Evolutionary conservation across 2,888 invertebrate species (phyloP).

Genomic region (Schizotus pectinicornis): DNA sequence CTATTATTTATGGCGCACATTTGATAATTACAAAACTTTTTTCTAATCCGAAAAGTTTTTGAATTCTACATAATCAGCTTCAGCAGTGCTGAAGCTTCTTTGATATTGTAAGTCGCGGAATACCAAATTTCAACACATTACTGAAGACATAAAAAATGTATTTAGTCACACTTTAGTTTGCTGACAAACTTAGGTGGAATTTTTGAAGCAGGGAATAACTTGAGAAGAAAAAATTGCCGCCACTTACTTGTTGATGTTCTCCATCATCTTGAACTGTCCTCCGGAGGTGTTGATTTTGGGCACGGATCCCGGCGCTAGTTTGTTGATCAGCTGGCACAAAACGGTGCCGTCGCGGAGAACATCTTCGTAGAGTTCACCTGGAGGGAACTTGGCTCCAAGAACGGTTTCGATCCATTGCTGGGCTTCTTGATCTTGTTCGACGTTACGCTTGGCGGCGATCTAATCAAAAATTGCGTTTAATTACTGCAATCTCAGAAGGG

Average conservation of each 20-base stretch:
- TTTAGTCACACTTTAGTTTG: no score
- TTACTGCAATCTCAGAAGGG: slow-evolving; percentile 5
- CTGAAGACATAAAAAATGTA: no score
- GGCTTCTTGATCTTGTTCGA: slow-evolving; percentile 83
- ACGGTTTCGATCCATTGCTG: slow-evolving; percentile 92
- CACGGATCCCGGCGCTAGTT: slow-evolving; percentile 85
- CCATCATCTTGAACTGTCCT: slow-evolving; percentile 99
- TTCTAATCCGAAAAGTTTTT: no score
- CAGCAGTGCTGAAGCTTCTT: no score
- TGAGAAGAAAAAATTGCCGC: background rate
- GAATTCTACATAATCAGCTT: no score
- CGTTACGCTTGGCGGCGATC: slow-evolving; percentile 85
- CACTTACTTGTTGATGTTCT: slow-evolving; percentile 93
- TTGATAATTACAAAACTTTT: no score
- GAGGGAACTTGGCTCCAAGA: slow-evolving; percentile 87
- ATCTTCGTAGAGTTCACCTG: slow-evolving; percentile 83
- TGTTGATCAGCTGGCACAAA: slow-evolving; percentile 94
- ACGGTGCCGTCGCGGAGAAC: slow-evolving; percentile 90
- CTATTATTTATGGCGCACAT: no score
- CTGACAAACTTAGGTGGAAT: background rate
- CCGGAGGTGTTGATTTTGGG: slow-evolving; percentile 91
- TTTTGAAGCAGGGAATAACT: no score
- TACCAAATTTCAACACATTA: no score
- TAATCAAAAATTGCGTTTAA: slow-evolving; percentile 61
- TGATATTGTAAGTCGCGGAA: no score